Evolutionary conservation across 2,797 vertebrate species (phyloP).

Genomic region (Graptemys geographica): DNA sequence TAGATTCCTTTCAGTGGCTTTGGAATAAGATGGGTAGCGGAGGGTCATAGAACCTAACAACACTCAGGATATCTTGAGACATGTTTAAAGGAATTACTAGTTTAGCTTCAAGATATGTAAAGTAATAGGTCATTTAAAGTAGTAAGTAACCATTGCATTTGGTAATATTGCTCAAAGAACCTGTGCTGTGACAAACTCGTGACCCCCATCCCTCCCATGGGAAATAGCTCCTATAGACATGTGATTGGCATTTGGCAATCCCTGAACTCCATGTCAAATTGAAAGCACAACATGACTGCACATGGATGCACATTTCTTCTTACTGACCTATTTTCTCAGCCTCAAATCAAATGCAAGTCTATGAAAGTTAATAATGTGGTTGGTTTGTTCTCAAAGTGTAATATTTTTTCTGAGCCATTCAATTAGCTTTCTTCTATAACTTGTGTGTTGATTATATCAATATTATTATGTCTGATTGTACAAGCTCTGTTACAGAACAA

Average conservation of each 20-base stretch:
- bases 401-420: not conserved
- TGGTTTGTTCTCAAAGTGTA: constrained; percentile 10
- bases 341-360: not conserved
- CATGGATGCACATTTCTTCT: not conserved
- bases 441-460: not conserved
- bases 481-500: not conserved
- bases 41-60: not conserved
- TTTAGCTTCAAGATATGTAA: not conserved
- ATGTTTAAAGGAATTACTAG: not conserved
- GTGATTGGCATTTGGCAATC: not conserved
- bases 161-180: not conserved
- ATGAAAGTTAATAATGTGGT: not conserved
- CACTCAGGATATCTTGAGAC: not conserved
- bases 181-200: not conserved
- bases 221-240: not conserved
- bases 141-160: not conserved
- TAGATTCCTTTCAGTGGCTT: not conserved
- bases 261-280: not conserved
- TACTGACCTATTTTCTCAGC: not conserved
- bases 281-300: not conserved
- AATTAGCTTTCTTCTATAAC: constrained; percentile 17
- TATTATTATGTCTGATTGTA: not conserved
- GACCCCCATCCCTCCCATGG: not conserved
- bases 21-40: not conserved
- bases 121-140: not conserved